phyloP scores from a whole-genome alignment of 2,888 invertebrate species.

The Hofmannophila pseudospretella region DNA sequence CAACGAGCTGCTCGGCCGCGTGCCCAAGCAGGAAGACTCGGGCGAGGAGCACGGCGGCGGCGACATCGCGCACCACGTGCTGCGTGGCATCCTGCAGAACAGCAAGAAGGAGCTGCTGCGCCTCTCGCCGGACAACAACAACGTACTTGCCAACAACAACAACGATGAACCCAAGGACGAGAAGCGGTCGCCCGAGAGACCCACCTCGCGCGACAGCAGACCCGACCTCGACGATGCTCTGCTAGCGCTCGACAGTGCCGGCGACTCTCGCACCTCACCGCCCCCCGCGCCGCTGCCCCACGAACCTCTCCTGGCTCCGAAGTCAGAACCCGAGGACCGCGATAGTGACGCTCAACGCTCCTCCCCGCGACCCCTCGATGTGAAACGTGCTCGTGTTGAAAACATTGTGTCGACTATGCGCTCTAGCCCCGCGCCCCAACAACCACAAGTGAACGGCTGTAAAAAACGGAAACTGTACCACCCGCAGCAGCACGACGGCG shows the following conservation, averaged over 20 bases:
- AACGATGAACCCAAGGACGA: conserved; percentile 75
- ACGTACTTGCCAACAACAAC: conserved; percentile 76
- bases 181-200: conserved; percentile 78
- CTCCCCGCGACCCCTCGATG: conserved; percentile 82
- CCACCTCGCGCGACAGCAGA: conserved; percentile 80
- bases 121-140: conserved; percentile 78
- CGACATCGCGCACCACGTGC: conserved; percentile 88
- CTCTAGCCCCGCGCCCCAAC: conserved; percentile 87
- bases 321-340: conserved; percentile 81
- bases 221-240: conserved; percentile 80
- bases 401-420: conserved; percentile 97
- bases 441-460: conserved; percentile 91
- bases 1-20: conserved; percentile 91
- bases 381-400: conserved; percentile 95
- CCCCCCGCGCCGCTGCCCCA: conserved; percentile 76
- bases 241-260: conserved; percentile 78
- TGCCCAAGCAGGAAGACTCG: conserved; percentile 83
- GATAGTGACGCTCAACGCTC: conserved; percentile 79
- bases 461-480: conserved; percentile 97
- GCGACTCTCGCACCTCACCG: conserved; percentile 68
- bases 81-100: conserved; percentile 93
- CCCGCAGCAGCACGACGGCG: conserved; percentile 93
- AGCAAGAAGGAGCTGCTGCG: conserved; percentile 89
- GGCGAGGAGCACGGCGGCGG: conserved; percentile 72
- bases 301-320: conserved; percentile 79